Conservation (phyloP, 2,888 invertebrate genomes). For the Pandemis heparana region DNA sequence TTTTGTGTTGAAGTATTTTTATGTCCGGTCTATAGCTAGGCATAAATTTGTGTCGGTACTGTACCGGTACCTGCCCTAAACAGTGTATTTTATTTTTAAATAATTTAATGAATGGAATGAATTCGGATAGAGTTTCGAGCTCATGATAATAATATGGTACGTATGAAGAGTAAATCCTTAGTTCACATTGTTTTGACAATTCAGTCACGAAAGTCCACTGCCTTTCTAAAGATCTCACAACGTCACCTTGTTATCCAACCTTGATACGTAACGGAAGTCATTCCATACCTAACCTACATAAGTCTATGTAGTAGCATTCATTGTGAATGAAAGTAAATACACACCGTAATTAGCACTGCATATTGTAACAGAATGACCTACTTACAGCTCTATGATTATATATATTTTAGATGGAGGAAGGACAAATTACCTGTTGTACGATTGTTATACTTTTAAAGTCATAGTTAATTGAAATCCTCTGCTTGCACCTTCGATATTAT, state of each 20-base stretch:
- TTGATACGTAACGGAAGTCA: slow-evolving; percentile 4
- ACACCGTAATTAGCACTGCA: neutral
- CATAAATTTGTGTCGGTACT: no score
- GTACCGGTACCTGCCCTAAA: no score
- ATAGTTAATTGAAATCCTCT: no score
- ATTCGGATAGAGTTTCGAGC: no score
- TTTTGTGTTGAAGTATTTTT: neutral
- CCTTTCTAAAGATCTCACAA: slow-evolving; percentile 4
- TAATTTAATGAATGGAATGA: no score
- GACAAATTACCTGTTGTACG: neutral
- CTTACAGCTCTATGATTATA: neutral
- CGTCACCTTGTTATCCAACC: slow-evolving; percentile 15
- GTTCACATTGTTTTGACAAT: slow-evolving; percentile 15
- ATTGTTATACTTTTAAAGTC: no score
- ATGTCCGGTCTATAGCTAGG: no score
- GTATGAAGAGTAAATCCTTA: neutral
- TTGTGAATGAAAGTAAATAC: neutral
- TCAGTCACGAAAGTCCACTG: neutral
- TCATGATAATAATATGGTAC: no score
- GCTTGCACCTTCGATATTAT: no score
- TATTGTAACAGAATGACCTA: neutral
- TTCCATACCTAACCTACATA: neutral
- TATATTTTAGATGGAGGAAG: neutral
- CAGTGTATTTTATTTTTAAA: no score
- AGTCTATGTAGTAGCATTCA: neutral